These are phyloP conservation scores for Athalia cordata DNA, from an alignment of 2,888 invertebrate species.

Conservation along the genomic window DNA sequence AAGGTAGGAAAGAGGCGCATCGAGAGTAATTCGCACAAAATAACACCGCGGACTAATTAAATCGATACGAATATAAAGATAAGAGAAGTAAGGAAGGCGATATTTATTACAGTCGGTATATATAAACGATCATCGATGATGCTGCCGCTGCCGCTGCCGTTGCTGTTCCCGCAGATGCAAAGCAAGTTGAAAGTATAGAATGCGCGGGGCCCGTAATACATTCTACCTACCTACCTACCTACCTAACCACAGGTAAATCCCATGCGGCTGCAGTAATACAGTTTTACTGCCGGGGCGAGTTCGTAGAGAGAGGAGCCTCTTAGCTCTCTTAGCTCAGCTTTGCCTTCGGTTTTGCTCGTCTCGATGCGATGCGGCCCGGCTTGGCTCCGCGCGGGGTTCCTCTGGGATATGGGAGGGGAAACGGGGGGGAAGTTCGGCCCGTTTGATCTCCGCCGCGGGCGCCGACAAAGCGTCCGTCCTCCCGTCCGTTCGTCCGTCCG, in stretches of 20 bases:
- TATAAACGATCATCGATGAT: neutral
- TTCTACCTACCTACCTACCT: no score
- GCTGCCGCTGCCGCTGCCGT: no score
- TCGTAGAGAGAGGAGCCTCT: neutral
- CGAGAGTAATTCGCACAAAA: neutral
- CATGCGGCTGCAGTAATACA: slow-evolving; percentile 58
- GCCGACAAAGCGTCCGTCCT: slow-evolving; percentile 70
- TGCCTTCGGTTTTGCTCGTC: slow-evolving; percentile 61
- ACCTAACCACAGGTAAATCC: slow-evolving; percentile 61
- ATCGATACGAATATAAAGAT: slow-evolving; percentile 46
- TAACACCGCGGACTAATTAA: slow-evolving; percentile 50
- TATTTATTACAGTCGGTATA: slow-evolving; percentile 55
- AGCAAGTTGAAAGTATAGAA: no score
- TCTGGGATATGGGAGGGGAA: slow-evolving; percentile 50
- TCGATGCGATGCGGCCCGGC: slow-evolving; percentile 43
- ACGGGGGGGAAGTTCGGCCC: slow-evolving; percentile 63
- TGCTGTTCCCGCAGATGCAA: no score
- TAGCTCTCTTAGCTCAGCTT: slow-evolving; percentile 49
- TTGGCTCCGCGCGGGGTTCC: slow-evolving; percentile 52
- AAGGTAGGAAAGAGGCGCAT: neutral
- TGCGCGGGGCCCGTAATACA: no score
- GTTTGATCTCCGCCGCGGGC: slow-evolving; percentile 72
- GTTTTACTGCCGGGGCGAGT: slow-evolving; percentile 61
- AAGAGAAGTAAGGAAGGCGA: slow-evolving; percentile 47
- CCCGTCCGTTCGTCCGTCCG: slow-evolving; percentile 59